A percentile compares a stretch with the other conserved stretches of the same genome.
Conservation (phyloP, 2,113 vertebrate genomes). For the Indri indri region DNA sequence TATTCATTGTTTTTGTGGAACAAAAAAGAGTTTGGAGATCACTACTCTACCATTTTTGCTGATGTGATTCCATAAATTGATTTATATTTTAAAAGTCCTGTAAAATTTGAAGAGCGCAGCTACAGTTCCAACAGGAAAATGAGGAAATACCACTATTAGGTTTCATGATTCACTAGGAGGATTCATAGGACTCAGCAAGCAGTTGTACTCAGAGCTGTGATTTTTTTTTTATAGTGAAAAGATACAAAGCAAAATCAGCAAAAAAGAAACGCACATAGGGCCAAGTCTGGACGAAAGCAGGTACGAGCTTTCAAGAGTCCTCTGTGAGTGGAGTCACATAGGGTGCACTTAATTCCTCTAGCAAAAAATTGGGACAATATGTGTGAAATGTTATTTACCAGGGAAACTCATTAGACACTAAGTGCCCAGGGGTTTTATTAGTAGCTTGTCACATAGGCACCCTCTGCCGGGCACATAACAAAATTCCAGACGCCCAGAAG, state of each 20-base stretch:
- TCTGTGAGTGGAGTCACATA: not conserved
- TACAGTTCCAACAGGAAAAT: not conserved
- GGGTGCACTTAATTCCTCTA: not conserved
- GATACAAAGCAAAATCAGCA: not conserved
- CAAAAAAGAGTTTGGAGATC: not conserved
- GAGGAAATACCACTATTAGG: not conserved
- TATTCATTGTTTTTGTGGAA: not conserved
- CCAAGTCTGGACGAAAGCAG: not conserved
- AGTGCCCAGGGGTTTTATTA: not conserved
- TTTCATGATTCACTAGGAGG: not conserved
- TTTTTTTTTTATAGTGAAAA: constrained; percentile 8
- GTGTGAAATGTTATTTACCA: not conserved
- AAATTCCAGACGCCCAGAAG: not conserved
- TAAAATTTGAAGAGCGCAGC: not conserved
- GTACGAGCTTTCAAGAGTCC: not conserved
- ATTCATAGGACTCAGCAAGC: not conserved
- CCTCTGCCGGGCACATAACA: not conserved
- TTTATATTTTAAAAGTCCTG: not conserved
- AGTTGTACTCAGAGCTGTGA: not conserved
- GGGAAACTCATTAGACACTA: not conserved
- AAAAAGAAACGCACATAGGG: not conserved
- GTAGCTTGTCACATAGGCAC: not conserved
- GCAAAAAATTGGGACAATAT: not conserved
- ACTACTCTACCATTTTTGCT: not conserved
- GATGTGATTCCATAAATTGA: not conserved